These are phyloP conservation scores for Neodiprion fabricii DNA, from an alignment of 1,140 invertebrate genomes.

Conservation along the genomic window DNA sequence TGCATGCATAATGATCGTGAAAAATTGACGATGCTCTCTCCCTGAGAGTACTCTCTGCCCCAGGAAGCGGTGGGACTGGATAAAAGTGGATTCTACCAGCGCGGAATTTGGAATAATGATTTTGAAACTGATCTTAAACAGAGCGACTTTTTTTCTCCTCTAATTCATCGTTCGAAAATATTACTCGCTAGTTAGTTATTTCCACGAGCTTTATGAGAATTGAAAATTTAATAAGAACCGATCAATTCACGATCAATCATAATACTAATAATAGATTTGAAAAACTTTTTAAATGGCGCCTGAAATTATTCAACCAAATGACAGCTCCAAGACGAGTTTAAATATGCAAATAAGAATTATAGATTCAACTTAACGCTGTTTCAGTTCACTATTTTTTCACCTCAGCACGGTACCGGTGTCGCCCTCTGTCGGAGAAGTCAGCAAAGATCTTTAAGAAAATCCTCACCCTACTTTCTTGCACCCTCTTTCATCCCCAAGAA, in stretches of 20 bases:
- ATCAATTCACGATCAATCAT: too few relatives aligned
- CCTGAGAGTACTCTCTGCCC: background rate
- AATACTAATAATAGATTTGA: too few relatives aligned
- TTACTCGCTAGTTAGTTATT: background rate
- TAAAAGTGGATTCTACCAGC: background rate
- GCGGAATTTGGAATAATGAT: background rate
- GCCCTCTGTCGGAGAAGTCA: conserved; percentile 54
- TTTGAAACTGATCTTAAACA: background rate
- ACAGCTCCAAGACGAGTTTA: too few relatives aligned
- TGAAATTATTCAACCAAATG: too few relatives aligned
- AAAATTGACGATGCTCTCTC: conserved; percentile 9
- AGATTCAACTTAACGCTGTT: conserved; percentile 9
- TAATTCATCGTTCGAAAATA: background rate
- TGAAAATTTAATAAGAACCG: background rate
- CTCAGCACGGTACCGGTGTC: conserved; percentile 47
- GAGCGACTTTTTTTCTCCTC: background rate
- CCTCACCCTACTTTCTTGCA: conserved; percentile 47
- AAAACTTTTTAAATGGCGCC: too few relatives aligned
- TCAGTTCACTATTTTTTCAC: conserved; percentile 34
- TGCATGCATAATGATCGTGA: conserved; percentile 15
- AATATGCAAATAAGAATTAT: background rate
- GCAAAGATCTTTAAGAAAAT: conserved; percentile 60
- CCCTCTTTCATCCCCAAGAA: conserved; percentile 54
- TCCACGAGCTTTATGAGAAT: background rate
- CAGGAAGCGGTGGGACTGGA: background rate